These are phyloP conservation scores for Xerus inauris DNA, from an alignment of 2,113 vertebrate genomes.

Conservation along the genomic window DNA sequence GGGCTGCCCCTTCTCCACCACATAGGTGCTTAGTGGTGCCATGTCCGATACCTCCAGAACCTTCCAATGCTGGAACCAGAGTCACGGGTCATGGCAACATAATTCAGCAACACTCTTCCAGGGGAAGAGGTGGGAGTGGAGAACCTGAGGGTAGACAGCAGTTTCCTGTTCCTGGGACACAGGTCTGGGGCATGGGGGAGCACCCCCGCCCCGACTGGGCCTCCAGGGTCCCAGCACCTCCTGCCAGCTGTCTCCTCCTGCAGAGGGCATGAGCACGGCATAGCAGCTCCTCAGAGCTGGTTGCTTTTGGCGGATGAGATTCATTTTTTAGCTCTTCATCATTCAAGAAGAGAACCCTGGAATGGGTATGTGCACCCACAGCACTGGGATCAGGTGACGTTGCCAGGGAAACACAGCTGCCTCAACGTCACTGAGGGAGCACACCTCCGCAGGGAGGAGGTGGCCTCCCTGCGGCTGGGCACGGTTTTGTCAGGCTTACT, in stretches of 20 bases:
- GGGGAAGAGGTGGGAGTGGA: neutral
- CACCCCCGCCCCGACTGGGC: neutral
- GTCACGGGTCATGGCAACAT: neutral
- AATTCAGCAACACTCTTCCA: neutral
- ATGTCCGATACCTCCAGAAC: neutral
- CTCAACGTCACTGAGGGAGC: constrained; percentile 42
- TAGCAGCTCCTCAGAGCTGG: neutral
- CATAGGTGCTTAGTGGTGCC: no score
- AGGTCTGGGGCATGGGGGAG: neutral
- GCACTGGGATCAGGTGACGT: neutral
- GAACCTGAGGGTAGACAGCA: neutral
- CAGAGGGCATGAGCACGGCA: neutral
- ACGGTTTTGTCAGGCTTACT: neutral
- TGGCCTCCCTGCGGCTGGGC: neutral
- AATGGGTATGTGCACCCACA: neutral
- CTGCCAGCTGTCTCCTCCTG: neutral
- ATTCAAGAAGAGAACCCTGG: neutral
- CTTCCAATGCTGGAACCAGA: rapidly evolving
- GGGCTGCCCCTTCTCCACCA: neutral
- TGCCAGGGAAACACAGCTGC: constrained; percentile 64
- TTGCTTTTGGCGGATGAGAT: neutral
- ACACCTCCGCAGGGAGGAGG: neutral
- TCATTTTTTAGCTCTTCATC: constrained; percentile 58
- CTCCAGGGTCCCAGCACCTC: neutral
- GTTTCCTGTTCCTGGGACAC: neutral